These are phyloP conservation scores for Hemibagrus wyckioides DNA, from an alignment of 2,113 vertebrate species.

Conservation along the genomic window DNA sequence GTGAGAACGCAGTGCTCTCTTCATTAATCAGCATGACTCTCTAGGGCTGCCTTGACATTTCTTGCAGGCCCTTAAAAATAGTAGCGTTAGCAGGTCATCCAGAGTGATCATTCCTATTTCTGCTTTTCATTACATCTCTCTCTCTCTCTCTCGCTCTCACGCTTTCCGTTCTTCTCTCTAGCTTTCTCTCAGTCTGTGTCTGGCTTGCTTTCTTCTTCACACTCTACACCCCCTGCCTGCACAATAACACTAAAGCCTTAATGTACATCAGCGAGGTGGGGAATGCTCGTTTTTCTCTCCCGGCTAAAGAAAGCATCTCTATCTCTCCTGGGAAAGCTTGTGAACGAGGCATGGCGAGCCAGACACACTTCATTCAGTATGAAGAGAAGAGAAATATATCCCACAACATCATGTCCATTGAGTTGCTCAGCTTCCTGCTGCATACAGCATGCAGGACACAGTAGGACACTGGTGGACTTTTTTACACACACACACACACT, in stretches of 20 bases:
- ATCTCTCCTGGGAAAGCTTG: background rate
- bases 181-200: slow-evolving; percentile 49
- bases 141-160: background rate
- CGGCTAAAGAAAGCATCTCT: background rate
- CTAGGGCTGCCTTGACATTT: slow-evolving; percentile 30
- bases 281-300: background rate
- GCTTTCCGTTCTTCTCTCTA: background rate
- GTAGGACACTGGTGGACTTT: background rate
- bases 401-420: background rate
- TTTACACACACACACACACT: background rate
- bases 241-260: background rate
- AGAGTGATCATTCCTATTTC: slow-evolving; percentile 29
- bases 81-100: slow-evolving; percentile 43
- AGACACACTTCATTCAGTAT: background rate
- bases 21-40: slow-evolving; percentile 44
- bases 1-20: background rate
- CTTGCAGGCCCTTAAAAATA: slow-evolving; percentile 41
- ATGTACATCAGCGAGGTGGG: background rate
- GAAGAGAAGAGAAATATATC: background rate
- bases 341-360: background rate
- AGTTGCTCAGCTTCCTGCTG: background rate
- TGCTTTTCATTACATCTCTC: slow-evolving; percentile 26
- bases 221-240: background rate
- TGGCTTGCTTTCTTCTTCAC: slow-evolving; percentile 28
- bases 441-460: slow-evolving; percentile 1